Evolutionary conservation across 2,113 vertebrate genomes (phyloP), one percentile per base, ranked within the genome.

Genomic region (Ailuropoda melanoleuca): DNA sequence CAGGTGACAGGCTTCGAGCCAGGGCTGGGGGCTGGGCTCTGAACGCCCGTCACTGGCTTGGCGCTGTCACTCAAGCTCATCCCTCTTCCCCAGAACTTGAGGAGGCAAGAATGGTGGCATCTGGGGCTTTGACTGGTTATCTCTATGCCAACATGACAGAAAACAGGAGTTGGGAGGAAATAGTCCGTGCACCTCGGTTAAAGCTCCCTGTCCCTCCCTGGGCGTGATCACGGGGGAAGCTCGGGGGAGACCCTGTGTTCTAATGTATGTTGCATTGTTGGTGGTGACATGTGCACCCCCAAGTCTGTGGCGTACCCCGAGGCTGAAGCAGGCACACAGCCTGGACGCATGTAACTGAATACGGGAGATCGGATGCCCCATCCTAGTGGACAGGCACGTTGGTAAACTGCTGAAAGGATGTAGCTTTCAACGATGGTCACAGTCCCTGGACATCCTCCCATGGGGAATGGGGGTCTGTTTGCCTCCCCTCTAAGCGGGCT

Each of bases 311-410:
- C 0, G 2, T 11, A 8, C 34, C 31, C 10, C 0, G 26, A 10
- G 21, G 19, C 3, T 46, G 19, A 14, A n/a, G 39, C 10, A 34
- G 8, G 21, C 3, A 3, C 50, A 18, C 2, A 12, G 24, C 9
- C 24, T 48, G 48, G 37, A 13, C 4, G 11, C 1, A 7, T 14
- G 8, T 24, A 17, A 29, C 26, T 72, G 23, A 29, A 18, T 14
- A 48, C n/a, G 23, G 23, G 64, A 53, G 46, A 37, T 9, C 8
- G 4, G 11, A 11, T 0, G 0, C 31, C 31, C 6, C 37, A 0
- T 26, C 48, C 6, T 34, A 1, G 26, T 4, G 31, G n/a, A 0
- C 1, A n/a, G 7, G 8, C 11, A 19, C 0, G 1, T 7, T 39
- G 29, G 21, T 4, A 19, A 62, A 37, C 19, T 5, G 11, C 13